Evolutionary conservation across 2,888 invertebrate genomes (phyloP), one percentile per base, ranked within the genome.

Genomic region (Pheosia gnoma): DNA sequence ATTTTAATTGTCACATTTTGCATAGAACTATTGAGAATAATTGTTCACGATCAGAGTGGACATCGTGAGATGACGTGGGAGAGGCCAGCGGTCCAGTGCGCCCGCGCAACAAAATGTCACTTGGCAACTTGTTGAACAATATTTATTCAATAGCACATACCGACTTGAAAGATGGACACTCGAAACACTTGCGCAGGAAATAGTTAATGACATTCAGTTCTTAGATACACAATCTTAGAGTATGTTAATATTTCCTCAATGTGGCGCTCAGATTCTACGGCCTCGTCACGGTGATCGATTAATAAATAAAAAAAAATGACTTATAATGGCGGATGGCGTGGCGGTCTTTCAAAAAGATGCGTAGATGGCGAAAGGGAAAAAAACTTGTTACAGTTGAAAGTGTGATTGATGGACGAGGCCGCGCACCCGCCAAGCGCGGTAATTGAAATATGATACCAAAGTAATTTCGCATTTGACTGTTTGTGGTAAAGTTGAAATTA

Each of bases 371-470:
- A 77, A 84, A 83, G 82, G 85, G 79, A 86, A 88, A 88, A 90
- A 75, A 90, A 85, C 87, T 80, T 87, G 90, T 87, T 91, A 92
- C 89, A 91, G 87, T 91, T 93, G 79, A 90, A 92, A 91, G 82
- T 89, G 86, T 92, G 93, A 93, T 93, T 92, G 90, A 93, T 93
- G 90, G 80, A 81, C 71, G 72, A 78, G 84, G 81, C 82, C 81
- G 82, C 86, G 76, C 81, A 83, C 86, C 84, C 79, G 80, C 78
- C 84, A 84, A 85, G 84, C 84, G 85, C 81, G 80, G 80, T 90
- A 91, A 92, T 92, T 92, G 89, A 92, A 91, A 91, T 88, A 88
- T 84, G 85, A 82, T 84, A 85, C 86, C 84, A 86, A 86, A 82
- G 80, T 84, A 76, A 78, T 78, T 77, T 78, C 70, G 71, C 76